A percentile compares a stretch with the other conserved stretches of the same genome.
These are phyloP conservation scores for Diploptera punctata DNA, from an alignment of 2,888 invertebrate genomes.

Conservation along the genomic window DNA sequence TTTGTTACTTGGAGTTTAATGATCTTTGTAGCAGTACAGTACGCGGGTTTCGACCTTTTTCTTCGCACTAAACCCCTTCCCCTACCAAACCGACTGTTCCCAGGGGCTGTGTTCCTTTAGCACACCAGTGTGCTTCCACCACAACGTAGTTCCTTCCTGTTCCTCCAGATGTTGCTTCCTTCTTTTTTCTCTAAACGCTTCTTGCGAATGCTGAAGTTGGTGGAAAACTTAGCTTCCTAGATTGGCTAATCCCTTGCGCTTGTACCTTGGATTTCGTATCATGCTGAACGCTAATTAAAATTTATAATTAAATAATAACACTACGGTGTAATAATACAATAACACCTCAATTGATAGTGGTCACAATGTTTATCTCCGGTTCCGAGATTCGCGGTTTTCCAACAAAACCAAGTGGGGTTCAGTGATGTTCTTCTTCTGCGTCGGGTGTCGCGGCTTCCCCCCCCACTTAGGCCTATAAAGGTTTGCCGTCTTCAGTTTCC, in stretches of 20 bases:
- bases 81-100: neutral
- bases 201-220: slow-evolving; percentile 13
- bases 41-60: neutral
- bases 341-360: no score
- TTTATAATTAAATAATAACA: no score
- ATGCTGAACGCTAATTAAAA: no score
- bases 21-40: slow-evolving; percentile 1
- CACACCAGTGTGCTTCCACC: slow-evolving; percentile 22
- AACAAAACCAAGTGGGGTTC: no score
- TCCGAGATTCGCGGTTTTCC: no score
- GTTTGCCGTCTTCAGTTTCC: no score
- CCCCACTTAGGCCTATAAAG: no score
- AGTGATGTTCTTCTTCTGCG: no score
- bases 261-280: no score
- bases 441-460: no score
- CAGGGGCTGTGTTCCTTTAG: slow-evolving; percentile 2
- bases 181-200: slow-evolving; percentile 8
- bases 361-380: no score
- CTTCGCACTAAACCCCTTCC: neutral
- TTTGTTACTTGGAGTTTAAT: neutral
- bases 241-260: slow-evolving; percentile 19
- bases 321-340: no score
- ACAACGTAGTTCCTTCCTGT: slow-evolving; percentile 26
- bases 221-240: neutral
- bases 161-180: slow-evolving; percentile 30